Percentiles rank a stretch among this genome's conserved stretches.
These are phyloP conservation scores for Pelodiscus sinensis DNA, from an alignment of 2,113 vertebrate genomes.

Conservation along the genomic window DNA sequence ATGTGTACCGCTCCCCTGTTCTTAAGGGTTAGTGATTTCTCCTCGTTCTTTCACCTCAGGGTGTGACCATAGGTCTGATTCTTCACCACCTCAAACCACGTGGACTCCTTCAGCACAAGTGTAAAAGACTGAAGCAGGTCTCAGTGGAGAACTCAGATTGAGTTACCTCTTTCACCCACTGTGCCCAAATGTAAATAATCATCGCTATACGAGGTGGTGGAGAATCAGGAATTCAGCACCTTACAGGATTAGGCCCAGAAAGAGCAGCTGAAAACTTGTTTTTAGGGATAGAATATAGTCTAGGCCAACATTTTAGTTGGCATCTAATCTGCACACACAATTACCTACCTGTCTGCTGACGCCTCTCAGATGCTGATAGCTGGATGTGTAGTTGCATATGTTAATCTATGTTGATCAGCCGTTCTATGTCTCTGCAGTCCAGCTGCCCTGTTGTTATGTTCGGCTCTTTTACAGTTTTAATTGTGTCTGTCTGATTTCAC, in stretches of 20 bases:
- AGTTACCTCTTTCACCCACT: not conserved
- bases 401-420: not conserved
- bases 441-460: constrained; percentile 61
- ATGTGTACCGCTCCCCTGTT: not conserved
- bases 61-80: no score
- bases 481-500: constrained; percentile 61
- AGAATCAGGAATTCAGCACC: not conserved
- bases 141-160: not conserved
- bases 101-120: not conserved
- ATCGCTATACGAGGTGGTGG: not conserved
- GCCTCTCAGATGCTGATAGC: not conserved
- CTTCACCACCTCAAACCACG: no score
- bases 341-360: not conserved
- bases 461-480: constrained; percentile 65
- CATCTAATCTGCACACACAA: not conserved
- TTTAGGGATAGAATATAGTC: not conserved
- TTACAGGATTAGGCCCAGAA: not conserved
- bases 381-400: not conserved
- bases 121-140: not conserved
- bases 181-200: not conserved
- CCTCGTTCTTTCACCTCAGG: not conserved
- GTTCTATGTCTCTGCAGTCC: constrained; percentile 38
- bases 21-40: not conserved
- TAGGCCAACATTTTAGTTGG: not conserved
- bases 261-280: not conserved